Evolutionary conservation across 1,140 invertebrate species (phyloP).

Genomic region (Achroia grisella): DNA sequence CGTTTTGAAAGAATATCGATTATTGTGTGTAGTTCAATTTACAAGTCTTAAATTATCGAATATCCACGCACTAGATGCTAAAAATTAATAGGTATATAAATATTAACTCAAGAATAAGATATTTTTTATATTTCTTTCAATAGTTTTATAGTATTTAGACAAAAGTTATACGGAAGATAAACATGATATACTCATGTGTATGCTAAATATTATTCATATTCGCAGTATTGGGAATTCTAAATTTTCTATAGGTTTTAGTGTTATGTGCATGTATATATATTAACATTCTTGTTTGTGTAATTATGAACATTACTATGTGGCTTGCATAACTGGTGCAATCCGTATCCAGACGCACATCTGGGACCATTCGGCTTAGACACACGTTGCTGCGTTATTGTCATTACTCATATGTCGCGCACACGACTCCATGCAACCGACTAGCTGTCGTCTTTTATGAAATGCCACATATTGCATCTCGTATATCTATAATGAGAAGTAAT

Average conservation of each 20-base stretch:
- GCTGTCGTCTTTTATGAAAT: slow-evolving; percentile 35
- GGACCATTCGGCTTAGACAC: slow-evolving; percentile 49
- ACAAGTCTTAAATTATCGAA: too few species aligned
- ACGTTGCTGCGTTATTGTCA: slow-evolving; percentile 63
- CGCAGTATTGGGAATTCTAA: too few species aligned
- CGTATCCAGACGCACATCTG: slow-evolving; percentile 55
- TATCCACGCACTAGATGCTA: too few species aligned
- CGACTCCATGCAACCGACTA: slow-evolving; percentile 47
- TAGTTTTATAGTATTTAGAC: too few species aligned
- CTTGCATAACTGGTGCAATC: slow-evolving; percentile 56
- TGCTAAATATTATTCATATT: too few species aligned
- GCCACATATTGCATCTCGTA: slow-evolving; percentile 28
- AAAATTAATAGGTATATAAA: too few species aligned
- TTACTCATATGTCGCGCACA: slow-evolving; percentile 70
- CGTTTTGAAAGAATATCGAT: too few species aligned
- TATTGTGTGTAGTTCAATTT: too few species aligned
- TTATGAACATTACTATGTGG: slow-evolving; percentile 33
- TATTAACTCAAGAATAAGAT: too few species aligned
- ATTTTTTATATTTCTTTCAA: too few species aligned
- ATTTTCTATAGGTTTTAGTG: not conserved
- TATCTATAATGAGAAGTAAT: slow-evolving; percentile 39
- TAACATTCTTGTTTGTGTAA: slow-evolving; percentile 20
- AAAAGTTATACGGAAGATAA: too few species aligned
- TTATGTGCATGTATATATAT: slow-evolving; percentile 9
- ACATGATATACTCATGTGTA: too few species aligned